phyloP scores from a whole-genome alignment of 2,888 invertebrate genomes.

The Axea sp. region DNA sequence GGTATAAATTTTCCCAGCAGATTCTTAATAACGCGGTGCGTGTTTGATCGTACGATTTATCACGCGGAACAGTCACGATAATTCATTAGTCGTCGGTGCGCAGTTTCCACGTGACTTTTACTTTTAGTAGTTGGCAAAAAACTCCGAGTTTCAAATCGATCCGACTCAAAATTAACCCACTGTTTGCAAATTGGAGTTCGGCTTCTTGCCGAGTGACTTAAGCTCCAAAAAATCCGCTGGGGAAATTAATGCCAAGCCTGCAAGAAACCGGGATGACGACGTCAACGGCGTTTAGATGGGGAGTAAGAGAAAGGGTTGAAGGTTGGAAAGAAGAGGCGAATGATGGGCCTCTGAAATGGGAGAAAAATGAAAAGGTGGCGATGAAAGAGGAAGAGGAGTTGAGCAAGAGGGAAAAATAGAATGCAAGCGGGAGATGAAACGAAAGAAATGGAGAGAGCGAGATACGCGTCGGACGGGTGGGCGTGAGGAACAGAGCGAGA shows the following conservation, averaged over 20 bases:
- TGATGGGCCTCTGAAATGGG: conserved; percentile 1
- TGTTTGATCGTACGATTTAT: conserved; percentile 6
- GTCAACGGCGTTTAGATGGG: neutral
- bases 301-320: conserved; percentile 17
- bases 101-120: neutral
- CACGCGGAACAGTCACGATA: conserved; percentile 2
- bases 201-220: neutral
- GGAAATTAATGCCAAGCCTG: conserved; percentile 9
- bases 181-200: neutral
- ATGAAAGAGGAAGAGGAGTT: neutral
- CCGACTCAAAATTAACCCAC: conserved; percentile 16
- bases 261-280: conserved; percentile 1
- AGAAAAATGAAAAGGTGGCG: conserved; percentile 36
- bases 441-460: conserved; percentile 36
- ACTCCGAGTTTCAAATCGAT: conserved; percentile 5
- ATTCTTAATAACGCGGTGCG: conserved; percentile 9
- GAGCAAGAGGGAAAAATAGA: conserved; percentile 22
- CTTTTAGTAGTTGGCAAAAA: neutral
- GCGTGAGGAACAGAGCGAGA: conserved; percentile 6
- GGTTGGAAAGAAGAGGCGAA: conserved; percentile 16
- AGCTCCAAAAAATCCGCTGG: conserved; percentile 1
- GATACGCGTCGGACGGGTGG: neutral
- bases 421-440: conserved; percentile 29
- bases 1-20: conserved; percentile 19
- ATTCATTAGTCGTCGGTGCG: conserved; percentile 1